Base-by-base conservation (phyloP, 2,113 vertebrate species). In the Lophochroa leadbeateri region DNA sequence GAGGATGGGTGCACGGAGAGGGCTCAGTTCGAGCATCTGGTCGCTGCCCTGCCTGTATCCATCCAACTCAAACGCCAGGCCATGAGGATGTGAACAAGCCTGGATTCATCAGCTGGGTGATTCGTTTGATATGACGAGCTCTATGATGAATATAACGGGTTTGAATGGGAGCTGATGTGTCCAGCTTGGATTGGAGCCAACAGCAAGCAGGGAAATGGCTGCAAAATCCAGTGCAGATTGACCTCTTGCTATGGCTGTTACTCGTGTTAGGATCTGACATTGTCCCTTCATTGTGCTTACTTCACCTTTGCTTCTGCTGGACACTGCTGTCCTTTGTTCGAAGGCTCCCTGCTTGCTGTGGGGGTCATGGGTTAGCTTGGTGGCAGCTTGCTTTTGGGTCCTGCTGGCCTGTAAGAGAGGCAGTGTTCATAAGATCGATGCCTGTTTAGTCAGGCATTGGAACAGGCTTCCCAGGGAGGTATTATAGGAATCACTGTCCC, bases 1-100 rank as follows among this genome's bases (percentile, higher is more conserved):
- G 13, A 2, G 2, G 24, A 27, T 14, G 19, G 6, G 5, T 1
- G 1, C 2, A 16, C 72, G 29, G 43, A 55, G 13, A n/a, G 28
- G 7, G 11, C 25, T 78, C 39, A 3, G 12, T 20, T 8, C 53
- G 13, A 10, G 3, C 2, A 3, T 17, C 17, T 35, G 23, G 3
- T 20, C 15, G 18, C 31, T 89, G 41, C 39, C 39, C 18, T 50
- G 33, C 58, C 16, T 58, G 5, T 27, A 25, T 21, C 23, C 35
- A 52, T 23, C 44, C 49, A 13, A 1, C 25, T 17, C 3, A 4
- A 61, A 9, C 9, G 3, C 29, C 43, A 49, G 35, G 37, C 6
- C 27, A 39, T 39, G 17, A 82, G 23, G 15, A 43, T 17, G 43
- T 31, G 14, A 64, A 25, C 24, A 76, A 83, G 18, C 19, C 8